These are phyloP conservation scores for Thamnaconus septentrionalis DNA, from an alignment of 2,113 vertebrate species.

Conservation along the genomic window DNA sequence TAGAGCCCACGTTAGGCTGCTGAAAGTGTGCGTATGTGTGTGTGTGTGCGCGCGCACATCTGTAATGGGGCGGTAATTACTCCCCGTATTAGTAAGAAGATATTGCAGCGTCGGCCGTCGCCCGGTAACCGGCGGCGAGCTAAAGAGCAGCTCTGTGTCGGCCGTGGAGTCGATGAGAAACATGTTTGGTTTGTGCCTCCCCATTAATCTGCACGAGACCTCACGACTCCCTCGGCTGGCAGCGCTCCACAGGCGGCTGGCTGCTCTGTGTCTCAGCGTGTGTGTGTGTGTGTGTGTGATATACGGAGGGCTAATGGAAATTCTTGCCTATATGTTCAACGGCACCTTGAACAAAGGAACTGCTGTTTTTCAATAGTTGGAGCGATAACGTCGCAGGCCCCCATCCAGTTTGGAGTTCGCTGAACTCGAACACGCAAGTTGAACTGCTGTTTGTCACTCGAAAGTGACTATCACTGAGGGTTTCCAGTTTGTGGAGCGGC, in stretches of 20 bases:
- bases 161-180: conserved; percentile 69
- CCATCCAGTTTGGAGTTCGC: no score
- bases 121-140: conserved; percentile 56
- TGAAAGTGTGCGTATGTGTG: no score
- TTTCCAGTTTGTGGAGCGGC: neutral
- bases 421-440: no score
- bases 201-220: conserved; percentile 70
- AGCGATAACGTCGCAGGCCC: no score
- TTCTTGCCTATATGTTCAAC: neutral
- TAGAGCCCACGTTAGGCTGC: conserved; percentile 45
- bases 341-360: neutral
- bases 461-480: neutral
- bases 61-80: conserved; percentile 67
- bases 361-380: no score
- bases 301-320: conserved; percentile 26
- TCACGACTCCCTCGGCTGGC: conserved; percentile 60
- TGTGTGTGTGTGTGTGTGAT: conserved; percentile 18
- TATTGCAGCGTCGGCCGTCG: conserved; percentile 52
- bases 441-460: no score
- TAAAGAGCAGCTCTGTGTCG: conserved; percentile 50
- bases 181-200: conserved; percentile 65
- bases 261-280: conserved; percentile 35
- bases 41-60: conserved; percentile 23
- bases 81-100: conserved; percentile 69
- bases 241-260: conserved; percentile 44